phyloP scores from a whole-genome alignment of 2,888 invertebrate genomes.

The Cremastobaeus sp. region DNA sequence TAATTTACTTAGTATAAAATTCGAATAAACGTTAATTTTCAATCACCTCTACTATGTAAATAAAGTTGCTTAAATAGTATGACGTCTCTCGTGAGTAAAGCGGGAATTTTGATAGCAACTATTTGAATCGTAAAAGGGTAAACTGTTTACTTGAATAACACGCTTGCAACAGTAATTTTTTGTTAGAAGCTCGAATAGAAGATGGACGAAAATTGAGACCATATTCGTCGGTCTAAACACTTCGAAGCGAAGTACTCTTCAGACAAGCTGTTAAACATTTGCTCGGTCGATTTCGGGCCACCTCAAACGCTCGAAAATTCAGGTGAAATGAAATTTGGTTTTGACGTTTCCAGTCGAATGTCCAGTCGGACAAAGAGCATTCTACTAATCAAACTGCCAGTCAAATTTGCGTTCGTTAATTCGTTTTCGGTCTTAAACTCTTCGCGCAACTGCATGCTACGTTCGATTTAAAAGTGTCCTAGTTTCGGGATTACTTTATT shows the following conservation, averaged over 20 bases:
- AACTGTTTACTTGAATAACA: slow-evolving; percentile 17
- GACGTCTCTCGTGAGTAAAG: too few species aligned
- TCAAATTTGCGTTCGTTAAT: slow-evolving; percentile 35
- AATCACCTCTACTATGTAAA: too few species aligned
- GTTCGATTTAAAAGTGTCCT: slow-evolving; percentile 9
- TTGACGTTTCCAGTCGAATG: slow-evolving; percentile 1
- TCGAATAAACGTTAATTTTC: too few species aligned
- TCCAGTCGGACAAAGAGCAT: background rate
- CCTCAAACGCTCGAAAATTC: slow-evolving; percentile 5
- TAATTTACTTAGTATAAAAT: too few species aligned
- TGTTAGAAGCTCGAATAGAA: slow-evolving; percentile 13
- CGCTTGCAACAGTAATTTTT: slow-evolving; percentile 25
- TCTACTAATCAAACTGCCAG: slow-evolving; percentile 11
- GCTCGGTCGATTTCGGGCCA: slow-evolving; percentile 18
- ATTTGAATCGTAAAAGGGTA: slow-evolving; percentile 8
- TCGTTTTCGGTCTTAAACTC: slow-evolving; percentile 25
- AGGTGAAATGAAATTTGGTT: slow-evolving; percentile 24
- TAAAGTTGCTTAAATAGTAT: too few species aligned
- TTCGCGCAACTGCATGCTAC: slow-evolving; percentile 14
- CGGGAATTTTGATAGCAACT: slow-evolving; percentile 8
- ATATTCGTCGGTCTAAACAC: slow-evolving; percentile 13
- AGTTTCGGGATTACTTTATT: slow-evolving; percentile 3
- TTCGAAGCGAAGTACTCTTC: slow-evolving; percentile 17
- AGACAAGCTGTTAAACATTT: slow-evolving; percentile 33
- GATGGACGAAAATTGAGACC: slow-evolving; percentile 34